These are phyloP conservation scores for Drosophila recens DNA, from an alignment of 2,888 invertebrate species.

Conservation along the genomic window DNA sequence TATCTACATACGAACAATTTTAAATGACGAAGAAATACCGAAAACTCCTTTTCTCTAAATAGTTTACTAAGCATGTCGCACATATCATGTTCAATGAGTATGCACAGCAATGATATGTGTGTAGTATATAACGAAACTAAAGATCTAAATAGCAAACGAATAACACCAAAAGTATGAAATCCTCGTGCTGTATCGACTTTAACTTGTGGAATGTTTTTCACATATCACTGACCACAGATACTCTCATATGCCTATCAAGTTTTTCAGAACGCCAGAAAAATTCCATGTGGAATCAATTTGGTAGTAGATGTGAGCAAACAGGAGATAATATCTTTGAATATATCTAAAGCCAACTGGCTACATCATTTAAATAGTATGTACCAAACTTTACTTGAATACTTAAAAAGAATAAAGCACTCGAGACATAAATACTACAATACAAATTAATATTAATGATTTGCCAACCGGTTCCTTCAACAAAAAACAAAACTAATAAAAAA, in stretches of 20 bases:
- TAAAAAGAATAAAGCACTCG: not conserved
- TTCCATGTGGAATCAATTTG: not conserved
- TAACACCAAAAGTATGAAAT: conserved; percentile 25
- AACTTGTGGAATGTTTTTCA: not conserved
- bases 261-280: not conserved
- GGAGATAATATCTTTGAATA: conserved; percentile 1
- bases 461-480: conserved; percentile 21
- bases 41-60: conserved; percentile 3
- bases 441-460: conserved; percentile 9
- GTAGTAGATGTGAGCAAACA: not conserved
- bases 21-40: not conserved
- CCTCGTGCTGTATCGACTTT: not conserved
- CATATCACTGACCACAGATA: not conserved
- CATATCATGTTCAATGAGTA: conserved; percentile 40
- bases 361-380: conserved; percentile 9
- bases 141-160: conserved; percentile 16
- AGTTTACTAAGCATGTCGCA: conserved; percentile 48
- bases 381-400: conserved; percentile 1
- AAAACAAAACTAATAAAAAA: not conserved
- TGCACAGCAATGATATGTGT: conserved; percentile 39
- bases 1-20: not conserved
- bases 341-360: conserved; percentile 10
- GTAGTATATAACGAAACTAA: conserved; percentile 11
- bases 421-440: conserved; percentile 2
- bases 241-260: not conserved